Evolutionary conservation across 2,797 vertebrate genomes (phyloP), one percentile per base, ranked within the genome.

Genomic region (Aulostomus chinensis): DNA sequence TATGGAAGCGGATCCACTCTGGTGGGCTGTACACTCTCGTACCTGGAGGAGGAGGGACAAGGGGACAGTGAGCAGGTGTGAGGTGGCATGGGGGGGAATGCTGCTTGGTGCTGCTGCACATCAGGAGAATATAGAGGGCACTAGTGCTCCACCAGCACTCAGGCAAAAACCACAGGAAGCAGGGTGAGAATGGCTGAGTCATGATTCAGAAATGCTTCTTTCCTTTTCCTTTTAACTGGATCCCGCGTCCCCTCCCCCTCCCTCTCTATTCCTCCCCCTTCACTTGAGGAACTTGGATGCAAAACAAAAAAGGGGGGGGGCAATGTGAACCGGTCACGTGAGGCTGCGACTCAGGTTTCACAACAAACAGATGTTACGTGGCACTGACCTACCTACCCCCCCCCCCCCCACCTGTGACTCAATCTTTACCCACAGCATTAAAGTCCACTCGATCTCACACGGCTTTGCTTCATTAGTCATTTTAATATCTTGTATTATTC

Each of bases 21-120:
- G 96, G 96, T 12, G 97, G 97, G 63, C 96, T 98, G 86, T 99
- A 98, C 9, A 98, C 97, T 75, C 97, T 89, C 0, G 96, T 99
- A 64, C 96, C 96, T 98, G 55, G 10, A 51, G 15, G 10, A 35
- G 4, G 9, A 10, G 5, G 28, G 2, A 13, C 9, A 11, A 28
- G 10, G n/a, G 12, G 13, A 2, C 11, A 15, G 11, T 45, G 42
- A 52, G 26, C 2, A 1, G 7, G 31, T 22, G 4, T 38, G 41
- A 9, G 15, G 11, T 31, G 20, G 9, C 24, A 25, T 9, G 6
- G 6, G 24, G 9, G 24, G 2, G 24, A 25, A 9, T 6, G 24
- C 4, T 6, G 24, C 6, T 2, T 9, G 24, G 24, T 25, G 6
- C 9, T 25, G 24, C 4, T 6, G 24, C 6, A 9, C 2, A 22